Base-by-base conservation (phyloP, 2,797 vertebrate species). In the Sphaeramia orbicularis region DNA sequence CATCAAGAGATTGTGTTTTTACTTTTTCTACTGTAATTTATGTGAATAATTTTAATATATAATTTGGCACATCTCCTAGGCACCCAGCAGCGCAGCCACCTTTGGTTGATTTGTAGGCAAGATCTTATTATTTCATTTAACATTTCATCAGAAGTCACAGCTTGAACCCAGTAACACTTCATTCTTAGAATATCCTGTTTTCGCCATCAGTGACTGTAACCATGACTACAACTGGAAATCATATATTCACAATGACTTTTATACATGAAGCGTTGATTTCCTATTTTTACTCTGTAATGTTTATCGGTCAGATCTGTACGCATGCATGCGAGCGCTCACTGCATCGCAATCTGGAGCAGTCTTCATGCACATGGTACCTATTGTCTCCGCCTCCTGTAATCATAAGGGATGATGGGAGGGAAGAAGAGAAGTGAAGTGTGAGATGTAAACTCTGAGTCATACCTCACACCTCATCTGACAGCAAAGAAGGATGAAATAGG, bases 141-240 rank as follows among this genome's bases (percentile, higher is more conserved):
- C 83, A 90, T 90, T 90, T 92, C 84, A 91, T 92, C 91, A 92
- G 86, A 78, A 74, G 72, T 81, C 86, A 78, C 91, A 91, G 90
- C 89, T 82, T 86, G 91, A 90, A 71, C 67, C 69, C 70, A 6
- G 51, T 55, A 68, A 76, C 71, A 83, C 65, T 82, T 83, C 76
- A 62, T 74, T 86, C 76, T 65, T 69, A 83, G 78, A 83, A 80
- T 43, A 59, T 81, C 66, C 65, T 47, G 58, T 80, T 81, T 68
- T 67, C 53, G 1, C 48, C 41, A 51, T 63, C 57, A 57, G 37
- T 45, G 14, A 53, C 68, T 42, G 88, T 89, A 86, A 80, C 88
- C 86, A 87, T 87, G 85, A 80, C 87, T 50, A 88, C 54, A 56
- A 43, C 87, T 56, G 62, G 59, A 70, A 81, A 73, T 78, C 81